A percentile compares a stretch with the other conserved stretches of the same genome.
These are phyloP conservation scores for Leptinotarsa peninsularis DNA, from an alignment of 2,888 invertebrate genomes.

Conservation along the genomic window DNA sequence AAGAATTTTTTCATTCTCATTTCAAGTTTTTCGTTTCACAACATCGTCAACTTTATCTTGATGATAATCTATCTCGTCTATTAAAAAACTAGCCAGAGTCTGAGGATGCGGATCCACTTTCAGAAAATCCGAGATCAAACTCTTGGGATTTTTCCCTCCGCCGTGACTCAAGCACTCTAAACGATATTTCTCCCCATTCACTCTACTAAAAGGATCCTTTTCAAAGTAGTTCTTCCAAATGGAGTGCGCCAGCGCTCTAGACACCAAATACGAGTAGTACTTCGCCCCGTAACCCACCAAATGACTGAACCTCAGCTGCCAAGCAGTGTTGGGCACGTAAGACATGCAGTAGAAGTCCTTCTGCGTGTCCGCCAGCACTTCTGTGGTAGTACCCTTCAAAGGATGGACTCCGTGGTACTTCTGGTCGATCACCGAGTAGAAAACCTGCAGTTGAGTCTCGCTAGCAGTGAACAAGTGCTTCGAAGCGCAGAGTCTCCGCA, in stretches of 20 bases:
- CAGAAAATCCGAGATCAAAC: constrained; percentile 83
- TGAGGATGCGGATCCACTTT: constrained; percentile 80
- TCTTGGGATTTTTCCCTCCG: constrained; percentile 85
- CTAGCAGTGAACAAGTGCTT: constrained; percentile 90
- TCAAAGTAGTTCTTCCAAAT: constrained; percentile 93
- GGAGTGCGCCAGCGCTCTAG: constrained; percentile 90
- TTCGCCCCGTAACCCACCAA: constrained; percentile 98
- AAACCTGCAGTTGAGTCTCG: constrained; percentile 76
- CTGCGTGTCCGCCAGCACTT: constrained; percentile 82
- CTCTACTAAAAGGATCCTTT: constrained; percentile 79
- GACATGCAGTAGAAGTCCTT: constrained; percentile 87
- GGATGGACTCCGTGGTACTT: constrained; percentile 81
- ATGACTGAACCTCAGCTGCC: constrained; percentile 97
- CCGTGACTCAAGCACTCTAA: constrained; percentile 85
- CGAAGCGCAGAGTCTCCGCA: constrained; percentile 84
- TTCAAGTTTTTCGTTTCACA: constrained; percentile 32
- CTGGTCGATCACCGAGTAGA: constrained; percentile 86
- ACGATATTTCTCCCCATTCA: constrained; percentile 84
- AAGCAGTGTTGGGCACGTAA: constrained; percentile 91
- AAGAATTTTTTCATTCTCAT: neutral
- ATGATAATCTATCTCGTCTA: constrained; percentile 76
- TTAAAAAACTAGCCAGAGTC: constrained; percentile 83
- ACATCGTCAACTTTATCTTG: constrained; percentile 53
- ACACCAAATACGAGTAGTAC: constrained; percentile 97
- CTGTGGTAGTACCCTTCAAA: constrained; percentile 72